These are phyloP conservation scores for Isoperla grammatica DNA, from an alignment of 2,888 invertebrate species.

Conservation along the genomic window DNA sequence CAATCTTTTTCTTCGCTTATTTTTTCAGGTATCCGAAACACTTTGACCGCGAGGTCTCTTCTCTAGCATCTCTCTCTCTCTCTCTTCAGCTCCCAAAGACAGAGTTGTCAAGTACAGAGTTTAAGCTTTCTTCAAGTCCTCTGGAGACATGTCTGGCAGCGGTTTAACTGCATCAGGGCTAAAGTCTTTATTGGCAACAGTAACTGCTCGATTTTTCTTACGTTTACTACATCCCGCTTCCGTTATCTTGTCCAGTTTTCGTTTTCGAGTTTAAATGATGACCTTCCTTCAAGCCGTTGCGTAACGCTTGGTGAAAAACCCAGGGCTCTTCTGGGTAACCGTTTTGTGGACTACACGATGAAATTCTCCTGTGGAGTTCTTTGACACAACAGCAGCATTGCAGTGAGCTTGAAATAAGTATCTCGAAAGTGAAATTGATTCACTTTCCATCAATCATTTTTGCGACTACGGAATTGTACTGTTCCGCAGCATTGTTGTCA, in stretches of 20 bases:
- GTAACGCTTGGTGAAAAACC: background rate
- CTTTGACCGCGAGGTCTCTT: background rate
- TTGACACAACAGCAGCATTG: conserved; percentile 14
- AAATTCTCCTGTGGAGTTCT: conserved; percentile 5
- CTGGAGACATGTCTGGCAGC: background rate
- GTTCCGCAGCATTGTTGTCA: too few relatives aligned
- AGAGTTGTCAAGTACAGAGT: background rate
- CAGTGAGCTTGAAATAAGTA: conserved; percentile 20
- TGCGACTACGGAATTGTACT: too few relatives aligned
- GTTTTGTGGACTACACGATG: conserved; percentile 3
- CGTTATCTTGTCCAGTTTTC: background rate
- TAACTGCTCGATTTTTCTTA: background rate
- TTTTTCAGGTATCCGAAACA: conserved; percentile 10
- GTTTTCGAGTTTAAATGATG: background rate
- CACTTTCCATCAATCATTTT: too few relatives aligned
- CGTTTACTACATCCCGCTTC: background rate
- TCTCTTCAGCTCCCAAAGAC: background rate
- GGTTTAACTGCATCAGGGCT: background rate
- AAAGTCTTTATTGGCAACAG: background rate
- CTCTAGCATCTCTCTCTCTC: background rate
- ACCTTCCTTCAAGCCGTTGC: background rate
- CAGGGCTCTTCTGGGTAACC: background rate
- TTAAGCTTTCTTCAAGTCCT: background rate
- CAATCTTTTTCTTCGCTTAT: conserved; percentile 21
- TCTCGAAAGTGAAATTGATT: too few relatives aligned